Conservation (phyloP, 2,888 invertebrate genomes). For the Nudaria mundana region DNA sequence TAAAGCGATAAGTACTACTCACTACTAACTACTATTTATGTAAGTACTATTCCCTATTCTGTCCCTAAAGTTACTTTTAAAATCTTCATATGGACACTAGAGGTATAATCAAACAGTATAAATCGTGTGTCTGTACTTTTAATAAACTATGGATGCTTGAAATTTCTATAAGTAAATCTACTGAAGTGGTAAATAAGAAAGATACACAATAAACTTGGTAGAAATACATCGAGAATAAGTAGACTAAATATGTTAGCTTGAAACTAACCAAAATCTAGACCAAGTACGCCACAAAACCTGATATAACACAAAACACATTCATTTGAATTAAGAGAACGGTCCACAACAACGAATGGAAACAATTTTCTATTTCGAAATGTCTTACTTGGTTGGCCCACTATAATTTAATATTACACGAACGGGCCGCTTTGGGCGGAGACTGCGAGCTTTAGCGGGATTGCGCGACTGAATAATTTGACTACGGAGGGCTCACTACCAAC, state of each 20-base stretch:
- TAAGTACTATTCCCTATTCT: too few relatives aligned
- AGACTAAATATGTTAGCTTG: not conserved
- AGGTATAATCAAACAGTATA: too few relatives aligned
- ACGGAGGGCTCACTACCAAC: constrained; percentile 56
- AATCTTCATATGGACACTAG: too few relatives aligned
- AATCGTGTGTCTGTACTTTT: too few relatives aligned
- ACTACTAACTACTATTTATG: too few relatives aligned
- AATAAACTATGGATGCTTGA: too few relatives aligned
- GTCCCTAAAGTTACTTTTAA: too few relatives aligned
- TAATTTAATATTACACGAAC: constrained; percentile 78
- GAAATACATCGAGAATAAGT: too few relatives aligned
- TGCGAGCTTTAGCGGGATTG: constrained; percentile 70
- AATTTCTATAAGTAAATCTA: too few relatives aligned
- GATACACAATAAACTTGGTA: too few relatives aligned
- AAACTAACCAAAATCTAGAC: constrained; percentile 2
- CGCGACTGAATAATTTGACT: constrained; percentile 77
- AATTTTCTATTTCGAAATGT: constrained; percentile 75
- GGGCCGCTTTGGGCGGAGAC: constrained; percentile 46
- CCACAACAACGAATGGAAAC: constrained; percentile 39
- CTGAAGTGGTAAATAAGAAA: too few relatives aligned
- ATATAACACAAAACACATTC: constrained; percentile 34
- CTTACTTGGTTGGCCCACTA: constrained; percentile 67
- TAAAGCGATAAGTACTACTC: too few relatives aligned
- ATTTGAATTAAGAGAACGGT: constrained; percentile 37
- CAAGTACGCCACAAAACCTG: constrained; percentile 8